Conservation (phyloP, 2,888 invertebrate species). For the Penaeus monodon region DNA sequence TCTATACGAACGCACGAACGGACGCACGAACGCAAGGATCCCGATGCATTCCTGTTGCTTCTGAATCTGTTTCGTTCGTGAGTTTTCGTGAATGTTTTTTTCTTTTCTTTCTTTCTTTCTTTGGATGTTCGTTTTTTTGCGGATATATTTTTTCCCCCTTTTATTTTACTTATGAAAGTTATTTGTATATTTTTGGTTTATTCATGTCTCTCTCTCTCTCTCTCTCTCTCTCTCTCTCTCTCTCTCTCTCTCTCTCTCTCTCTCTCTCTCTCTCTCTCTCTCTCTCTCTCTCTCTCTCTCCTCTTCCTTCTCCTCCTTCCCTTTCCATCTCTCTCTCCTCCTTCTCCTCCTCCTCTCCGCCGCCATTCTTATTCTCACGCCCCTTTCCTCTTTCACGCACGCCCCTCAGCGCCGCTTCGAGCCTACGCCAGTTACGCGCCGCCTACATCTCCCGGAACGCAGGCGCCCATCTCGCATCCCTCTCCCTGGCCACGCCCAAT, state of each 20-base stretch:
- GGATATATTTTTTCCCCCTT: too few species aligned
- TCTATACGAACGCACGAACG: neutral
- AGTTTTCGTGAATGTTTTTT: too few species aligned
- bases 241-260: conserved; percentile 6
- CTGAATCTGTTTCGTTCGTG: too few species aligned
- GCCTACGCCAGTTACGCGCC: neutral
- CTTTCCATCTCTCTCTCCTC: neutral
- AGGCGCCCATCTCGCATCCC: neutral
- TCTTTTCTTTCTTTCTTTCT: too few species aligned
- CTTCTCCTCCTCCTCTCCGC: neutral
- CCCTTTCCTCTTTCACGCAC: neutral
- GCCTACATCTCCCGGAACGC: neutral
- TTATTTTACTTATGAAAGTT: too few species aligned
- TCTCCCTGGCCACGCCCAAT: neutral
- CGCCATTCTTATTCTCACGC: neutral
- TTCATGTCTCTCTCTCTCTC: neutral
- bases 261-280: neutral
- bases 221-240: conserved; percentile 17
- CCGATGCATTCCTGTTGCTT: too few species aligned
- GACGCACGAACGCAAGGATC: neutral
- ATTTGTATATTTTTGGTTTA: too few species aligned
- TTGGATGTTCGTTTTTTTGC: too few species aligned
- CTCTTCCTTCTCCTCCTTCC: neutral
- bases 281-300: neutral
- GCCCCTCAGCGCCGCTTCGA: neutral